Evolutionary conservation across 2,113 vertebrate species (phyloP), one percentile per base, ranked within the genome.

Genomic region (Phainopepla nitens): DNA sequence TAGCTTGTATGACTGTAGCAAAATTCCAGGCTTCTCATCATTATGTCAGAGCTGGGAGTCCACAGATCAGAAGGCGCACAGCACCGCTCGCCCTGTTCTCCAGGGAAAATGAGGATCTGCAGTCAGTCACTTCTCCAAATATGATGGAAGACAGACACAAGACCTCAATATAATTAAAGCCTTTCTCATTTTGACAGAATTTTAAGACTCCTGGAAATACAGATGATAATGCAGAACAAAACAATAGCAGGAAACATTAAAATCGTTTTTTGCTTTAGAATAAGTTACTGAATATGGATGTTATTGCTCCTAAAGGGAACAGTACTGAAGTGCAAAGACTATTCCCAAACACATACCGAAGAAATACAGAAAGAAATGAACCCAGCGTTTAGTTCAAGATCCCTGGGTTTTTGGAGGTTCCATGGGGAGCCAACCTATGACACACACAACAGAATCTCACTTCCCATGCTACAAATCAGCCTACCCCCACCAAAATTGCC

Each of bases 61-160:
- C 47, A n/a, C 65, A 75, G 77, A 82, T 49, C 41, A 36, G 71
- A 61, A 85, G n/a, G 81, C 2, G 0, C 21, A 36, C 47, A 70
- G 82, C 51, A 39, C 44, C 13, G 15, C 44, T 58, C 0, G 0
- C n/a, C 42, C n/a, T 0, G 0, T 25, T 87, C 73, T 75, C 80
- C 1, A 3, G 17, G n/a, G 44, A 16, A 84, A 84, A 93, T 91
- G 83, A 94, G 77, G 70, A 82, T 87, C 78, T 65, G 87, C 89
- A 87, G 91, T 76, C 96, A 96, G 31, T 69, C 70, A 72, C 53
- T 69, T 25, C 71, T 47, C 35, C 42, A 75, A 58, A 61, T 8
- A 24, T 10, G 78, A 89, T 13, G 57, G 84, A 87, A 95, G 53
- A 93, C 77, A 91, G 77, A 91, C 82, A 70, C 1, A 1, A 94